Base-by-base conservation (phyloP, 2,797 vertebrate species). In the Myripristis jacobus region DNA sequence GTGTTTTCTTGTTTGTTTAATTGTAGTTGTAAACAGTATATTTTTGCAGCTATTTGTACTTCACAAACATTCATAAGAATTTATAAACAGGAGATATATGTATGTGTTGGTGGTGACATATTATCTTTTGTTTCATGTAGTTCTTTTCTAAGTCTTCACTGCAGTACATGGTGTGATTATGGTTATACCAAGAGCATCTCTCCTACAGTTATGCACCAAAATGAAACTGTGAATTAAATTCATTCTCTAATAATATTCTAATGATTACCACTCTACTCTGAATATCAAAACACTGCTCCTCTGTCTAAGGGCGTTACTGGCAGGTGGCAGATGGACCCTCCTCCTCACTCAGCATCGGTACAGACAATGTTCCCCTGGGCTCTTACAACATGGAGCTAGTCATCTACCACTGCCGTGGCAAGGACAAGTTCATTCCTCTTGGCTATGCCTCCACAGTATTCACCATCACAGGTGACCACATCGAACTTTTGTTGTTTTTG, bases 331-430 rank as follows among this genome's bases (percentile, higher is more conserved):
- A 94, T 1, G 96, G 97, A 0, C 93, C 97, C 0, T 88, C 92
- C 1, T 98, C 96, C 10, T 91, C 77, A 31, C 93, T 98, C 57
- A 92, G 92, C 38, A 92, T 98, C 18, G 90, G 88, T 12, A 98
- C 97, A 15, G 93, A 89, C 8, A 93, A 93, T 2, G 61, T 95
- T 1, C 75, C 92, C 0, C 90, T 96, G 65, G 97, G 97, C 77
- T 95, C 97, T 78, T 95, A 98, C 85, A 94, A 78, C 88, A 98
- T 99, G 97, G 95, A 96, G 84, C 92, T 98, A 0, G 93, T 96
- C 1, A 95, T 98, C 73, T 99, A 98, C 82, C 97, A 98, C 89
- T 95, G 87, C 68, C 94, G 96, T 0, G 95, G 96, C 11, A 86
- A 83, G 70, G 88, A 94, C 88, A 96, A 92, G 87, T 98, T 98